Evolutionary conservation across 1,140 invertebrate species (phyloP).

Genomic region (Bemisia tabaci): DNA sequence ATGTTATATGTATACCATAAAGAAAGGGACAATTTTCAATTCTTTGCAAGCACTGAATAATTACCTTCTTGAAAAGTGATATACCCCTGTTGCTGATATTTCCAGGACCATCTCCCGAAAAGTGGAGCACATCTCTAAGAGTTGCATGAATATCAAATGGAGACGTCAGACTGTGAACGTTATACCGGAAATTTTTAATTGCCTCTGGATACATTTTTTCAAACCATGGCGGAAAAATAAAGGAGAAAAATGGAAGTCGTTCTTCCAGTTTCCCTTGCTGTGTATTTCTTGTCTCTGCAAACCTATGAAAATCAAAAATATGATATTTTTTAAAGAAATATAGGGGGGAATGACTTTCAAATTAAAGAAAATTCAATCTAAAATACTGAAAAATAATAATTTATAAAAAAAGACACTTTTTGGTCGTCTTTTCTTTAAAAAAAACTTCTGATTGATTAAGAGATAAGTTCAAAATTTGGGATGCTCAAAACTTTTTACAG

Average conservation of each 20-base stretch:
- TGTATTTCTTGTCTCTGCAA: conserved; percentile 65
- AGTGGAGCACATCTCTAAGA: conserved; percentile 45
- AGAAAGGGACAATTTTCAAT: too few relatives aligned
- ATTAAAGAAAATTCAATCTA: too few relatives aligned
- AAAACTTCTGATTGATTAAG: too few relatives aligned
- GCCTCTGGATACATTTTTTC: conserved; percentile 37
- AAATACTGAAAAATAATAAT: too few relatives aligned
- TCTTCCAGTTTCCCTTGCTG: conserved; percentile 83
- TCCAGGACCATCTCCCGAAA: conserved; percentile 32
- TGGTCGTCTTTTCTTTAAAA: too few relatives aligned
- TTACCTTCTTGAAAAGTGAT: conserved; percentile 55
- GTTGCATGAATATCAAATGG: conserved; percentile 72
- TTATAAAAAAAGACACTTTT: too few relatives aligned
- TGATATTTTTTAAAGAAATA: background rate
- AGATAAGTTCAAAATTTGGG: too few relatives aligned
- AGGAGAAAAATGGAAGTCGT: conserved; percentile 67
- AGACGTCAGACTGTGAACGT: conserved; percentile 52
- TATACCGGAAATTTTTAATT: conserved; percentile 49
- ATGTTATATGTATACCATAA: too few relatives aligned
- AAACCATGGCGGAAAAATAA: conserved; percentile 57
- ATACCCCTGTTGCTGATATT: conserved; percentile 44
- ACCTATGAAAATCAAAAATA: conserved; percentile 36
- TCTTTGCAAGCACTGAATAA: too few relatives aligned
- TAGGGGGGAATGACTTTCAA: background rate
- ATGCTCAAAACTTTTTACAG: too few relatives aligned